Evolutionary conservation across 2,113 vertebrate species (phyloP).

Genomic region (Condylura cristata): DNA sequence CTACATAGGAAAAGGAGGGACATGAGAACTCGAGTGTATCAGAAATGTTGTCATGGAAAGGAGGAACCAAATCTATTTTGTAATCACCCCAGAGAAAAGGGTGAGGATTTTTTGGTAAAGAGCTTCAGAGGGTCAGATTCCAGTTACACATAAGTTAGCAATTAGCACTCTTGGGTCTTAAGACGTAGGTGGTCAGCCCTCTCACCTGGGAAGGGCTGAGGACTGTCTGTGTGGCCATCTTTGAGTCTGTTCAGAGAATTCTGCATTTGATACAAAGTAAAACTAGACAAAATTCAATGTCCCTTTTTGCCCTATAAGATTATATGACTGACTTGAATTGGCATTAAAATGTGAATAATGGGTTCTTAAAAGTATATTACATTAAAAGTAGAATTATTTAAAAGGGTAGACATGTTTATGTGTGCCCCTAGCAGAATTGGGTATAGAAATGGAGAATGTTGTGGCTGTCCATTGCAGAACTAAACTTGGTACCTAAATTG

Average conservation of each 20-base stretch:
- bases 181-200: neutral
- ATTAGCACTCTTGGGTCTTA: neutral
- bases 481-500: neutral
- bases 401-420: neutral
- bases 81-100: slow-evolving; percentile 31
- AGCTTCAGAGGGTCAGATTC: neutral
- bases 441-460: neutral
- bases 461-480: neutral
- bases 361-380: neutral
- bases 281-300: neutral
- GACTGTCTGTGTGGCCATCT: neutral
- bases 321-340: neutral
- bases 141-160: neutral
- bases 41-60: neutral
- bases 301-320: neutral
- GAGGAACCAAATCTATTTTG: slow-evolving; percentile 2
- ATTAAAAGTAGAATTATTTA: slow-evolving; percentile 15
- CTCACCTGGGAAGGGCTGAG: neutral
- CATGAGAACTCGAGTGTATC: neutral
- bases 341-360: neutral
- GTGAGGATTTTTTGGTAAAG: neutral
- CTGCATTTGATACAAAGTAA: neutral
- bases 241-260: neutral
- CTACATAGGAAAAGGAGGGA: neutral
- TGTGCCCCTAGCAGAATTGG: neutral